These are phyloP conservation scores for Microchrysa polita DNA, from an alignment of 2,888 invertebrate genomes.

Conservation along the genomic window DNA sequence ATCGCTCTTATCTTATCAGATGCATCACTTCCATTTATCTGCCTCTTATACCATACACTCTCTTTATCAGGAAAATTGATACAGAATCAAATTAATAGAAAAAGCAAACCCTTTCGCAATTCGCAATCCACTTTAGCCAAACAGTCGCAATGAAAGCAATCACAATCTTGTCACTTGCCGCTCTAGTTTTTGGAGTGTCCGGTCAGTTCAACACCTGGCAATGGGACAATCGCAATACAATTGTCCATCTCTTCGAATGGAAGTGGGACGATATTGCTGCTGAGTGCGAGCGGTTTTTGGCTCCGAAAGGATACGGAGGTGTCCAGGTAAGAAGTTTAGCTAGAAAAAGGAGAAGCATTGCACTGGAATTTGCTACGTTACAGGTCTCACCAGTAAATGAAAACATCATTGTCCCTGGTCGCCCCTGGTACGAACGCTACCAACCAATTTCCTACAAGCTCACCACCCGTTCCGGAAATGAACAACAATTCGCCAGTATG, in stretches of 20 bases:
- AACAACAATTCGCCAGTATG: slow-evolving; percentile 79
- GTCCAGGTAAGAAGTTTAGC: slow-evolving; percentile 68
- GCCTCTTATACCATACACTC: too few relatives aligned
- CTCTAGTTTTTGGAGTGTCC: slow-evolving; percentile 12
- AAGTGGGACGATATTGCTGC: slow-evolving; percentile 81
- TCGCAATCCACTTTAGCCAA: not conserved
- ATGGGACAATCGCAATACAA: slow-evolving; percentile 69
- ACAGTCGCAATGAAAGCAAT: slow-evolving; percentile 16
- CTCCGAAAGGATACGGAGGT: slow-evolving; percentile 77
- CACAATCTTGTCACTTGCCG: slow-evolving; percentile 10
- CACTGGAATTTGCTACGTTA: slow-evolving; percentile 7
- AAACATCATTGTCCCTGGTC: slow-evolving; percentile 70
- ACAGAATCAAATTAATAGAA: not conserved
- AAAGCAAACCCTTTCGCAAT: not conserved
- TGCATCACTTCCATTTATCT: too few relatives aligned
- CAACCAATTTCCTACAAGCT: slow-evolving; percentile 86
- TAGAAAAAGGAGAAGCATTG: not conserved
- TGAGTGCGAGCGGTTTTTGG: slow-evolving; percentile 82
- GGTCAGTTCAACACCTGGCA: slow-evolving; percentile 70
- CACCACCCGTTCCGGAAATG: slow-evolving; percentile 79
- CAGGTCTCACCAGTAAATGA: slow-evolving; percentile 79
- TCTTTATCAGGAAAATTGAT: too few relatives aligned
- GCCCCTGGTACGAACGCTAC: slow-evolving; percentile 92
- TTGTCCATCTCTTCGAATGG: slow-evolving; percentile 86
- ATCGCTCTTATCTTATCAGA: too few relatives aligned